phyloP scores from a whole-genome alignment of 2,797 vertebrate species.

The Lophius americanus region DNA sequence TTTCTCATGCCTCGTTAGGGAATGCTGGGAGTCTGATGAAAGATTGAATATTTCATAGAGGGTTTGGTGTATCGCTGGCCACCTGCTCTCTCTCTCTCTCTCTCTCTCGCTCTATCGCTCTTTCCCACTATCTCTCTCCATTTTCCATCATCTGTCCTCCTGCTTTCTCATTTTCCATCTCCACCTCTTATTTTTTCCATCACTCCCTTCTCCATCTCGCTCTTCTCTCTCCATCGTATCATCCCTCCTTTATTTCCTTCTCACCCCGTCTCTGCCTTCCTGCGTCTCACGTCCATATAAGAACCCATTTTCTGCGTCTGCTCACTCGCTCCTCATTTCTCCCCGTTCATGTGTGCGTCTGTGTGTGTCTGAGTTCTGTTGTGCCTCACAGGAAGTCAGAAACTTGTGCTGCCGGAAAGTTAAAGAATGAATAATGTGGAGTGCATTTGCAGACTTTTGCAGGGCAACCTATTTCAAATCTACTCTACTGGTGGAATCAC shows the following conservation, averaged over 20 bases:
- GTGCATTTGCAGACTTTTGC: conserved; percentile 1
- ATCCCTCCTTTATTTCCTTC: conserved; percentile 29
- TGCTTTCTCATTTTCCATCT: conserved; percentile 39
- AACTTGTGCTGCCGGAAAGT: conserved; percentile 17
- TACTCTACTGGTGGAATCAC: no score
- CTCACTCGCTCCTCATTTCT: conserved; percentile 25
- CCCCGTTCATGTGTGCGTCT: background rate
- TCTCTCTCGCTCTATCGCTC: conserved; percentile 18
- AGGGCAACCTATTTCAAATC: background rate
- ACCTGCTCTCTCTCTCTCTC: conserved; percentile 61
- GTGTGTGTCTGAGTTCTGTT: conserved; percentile 1
- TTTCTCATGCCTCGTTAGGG: conserved; percentile 80
- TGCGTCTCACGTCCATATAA: conserved; percentile 13
- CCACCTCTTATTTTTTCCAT: conserved; percentile 15
- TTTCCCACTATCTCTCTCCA: conserved; percentile 5
- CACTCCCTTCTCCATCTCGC: conserved; percentile 32
- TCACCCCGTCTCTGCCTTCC: conserved; percentile 19
- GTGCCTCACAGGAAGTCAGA: conserved; percentile 22
- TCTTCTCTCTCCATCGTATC: conserved; percentile 42
- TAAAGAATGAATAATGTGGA: conserved; percentile 5
- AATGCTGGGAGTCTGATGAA: conserved; percentile 79
- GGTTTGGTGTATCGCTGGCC: conserved; percentile 68
- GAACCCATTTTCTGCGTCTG: conserved; percentile 21
- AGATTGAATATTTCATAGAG: conserved; percentile 80
- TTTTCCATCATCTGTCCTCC: conserved; percentile 32